These are phyloP conservation scores for Fringilla coelebs DNA, from an alignment of 2,797 vertebrate species.

Conservation along the genomic window DNA sequence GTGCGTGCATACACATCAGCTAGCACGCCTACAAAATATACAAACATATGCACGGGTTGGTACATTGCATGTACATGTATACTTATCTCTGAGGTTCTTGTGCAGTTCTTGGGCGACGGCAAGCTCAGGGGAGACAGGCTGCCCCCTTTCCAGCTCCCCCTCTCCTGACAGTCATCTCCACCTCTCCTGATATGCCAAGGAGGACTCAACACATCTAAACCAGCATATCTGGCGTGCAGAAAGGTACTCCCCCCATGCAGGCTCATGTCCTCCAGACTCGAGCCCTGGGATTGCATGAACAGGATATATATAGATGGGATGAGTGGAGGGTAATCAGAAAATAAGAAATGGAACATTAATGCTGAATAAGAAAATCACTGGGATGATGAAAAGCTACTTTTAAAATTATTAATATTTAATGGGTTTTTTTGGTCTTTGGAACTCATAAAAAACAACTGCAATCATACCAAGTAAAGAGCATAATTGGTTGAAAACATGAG, in stretches of 20 bases:
- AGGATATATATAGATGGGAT: not conserved
- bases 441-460: not conserved
- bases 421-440: not conserved
- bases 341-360: not conserved
- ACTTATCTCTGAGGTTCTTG: not conserved
- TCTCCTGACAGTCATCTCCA: not conserved
- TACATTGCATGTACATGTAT: not conserved
- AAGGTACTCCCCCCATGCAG: not conserved
- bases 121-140: not conserved
- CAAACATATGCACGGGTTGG: fast-evolving
- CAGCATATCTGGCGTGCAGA: not conserved
- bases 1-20: too few species aligned
- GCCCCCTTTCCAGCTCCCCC: not conserved
- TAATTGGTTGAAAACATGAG: not conserved
- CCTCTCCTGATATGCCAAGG: not conserved
- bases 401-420: not conserved
- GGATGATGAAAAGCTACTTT: not conserved
- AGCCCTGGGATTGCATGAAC: not conserved
- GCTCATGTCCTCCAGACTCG: not conserved
- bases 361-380: not conserved
- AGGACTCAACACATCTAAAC: not conserved
- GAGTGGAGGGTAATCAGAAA: not conserved
- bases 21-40: not conserved
- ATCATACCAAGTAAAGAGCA: not conserved
- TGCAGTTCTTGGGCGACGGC: not conserved